A percentile compares a stretch with the other conserved stretches of the same genome.
These are phyloP conservation scores for Galago senegalensis DNA, from an alignment of 2,797 vertebrate genomes.

Conservation along the genomic window DNA sequence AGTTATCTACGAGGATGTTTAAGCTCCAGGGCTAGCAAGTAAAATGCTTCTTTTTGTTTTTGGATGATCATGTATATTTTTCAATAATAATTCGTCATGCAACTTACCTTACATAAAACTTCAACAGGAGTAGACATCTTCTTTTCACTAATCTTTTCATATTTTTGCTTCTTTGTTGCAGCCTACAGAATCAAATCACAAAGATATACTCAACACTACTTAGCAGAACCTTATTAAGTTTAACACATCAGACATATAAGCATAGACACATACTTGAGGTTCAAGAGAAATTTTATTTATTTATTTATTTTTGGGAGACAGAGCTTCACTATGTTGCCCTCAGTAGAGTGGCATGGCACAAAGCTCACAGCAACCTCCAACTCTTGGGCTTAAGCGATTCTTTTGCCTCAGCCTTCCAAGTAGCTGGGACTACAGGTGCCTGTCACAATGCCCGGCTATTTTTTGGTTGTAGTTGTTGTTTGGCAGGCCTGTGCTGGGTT, in stretches of 20 bases:
- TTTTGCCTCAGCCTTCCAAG: too few relatives aligned
- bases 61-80: slow-evolving; percentile 21
- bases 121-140: slow-evolving; percentile 99
- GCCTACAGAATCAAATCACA: slow-evolving; percentile 91
- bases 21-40: neutral
- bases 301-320: too few relatives aligned
- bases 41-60: neutral
- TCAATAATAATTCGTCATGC: slow-evolving; percentile 62
- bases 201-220: neutral
- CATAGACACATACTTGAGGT: neutral
- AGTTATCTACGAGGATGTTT: neutral
- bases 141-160: slow-evolving; percentile 99
- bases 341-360: too few relatives aligned
- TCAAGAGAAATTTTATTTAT: slow-evolving; percentile 30
- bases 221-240: neutral
- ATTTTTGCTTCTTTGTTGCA: slow-evolving; percentile 99
- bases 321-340: too few relatives aligned
- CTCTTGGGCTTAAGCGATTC: too few relatives aligned
- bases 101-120: slow-evolving; percentile 98
- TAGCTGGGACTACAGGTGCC: too few relatives aligned
- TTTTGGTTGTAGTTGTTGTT: too few relatives aligned
- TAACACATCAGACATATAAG: neutral
- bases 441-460: too few relatives aligned
- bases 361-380: too few relatives aligned
- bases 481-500: too few relatives aligned